A percentile compares a stretch with the other conserved stretches of the same genome.
phyloP scores from a whole-genome alignment of 1,140 invertebrate genomes.

The Daktulosphaira vitifoliae region DNA sequence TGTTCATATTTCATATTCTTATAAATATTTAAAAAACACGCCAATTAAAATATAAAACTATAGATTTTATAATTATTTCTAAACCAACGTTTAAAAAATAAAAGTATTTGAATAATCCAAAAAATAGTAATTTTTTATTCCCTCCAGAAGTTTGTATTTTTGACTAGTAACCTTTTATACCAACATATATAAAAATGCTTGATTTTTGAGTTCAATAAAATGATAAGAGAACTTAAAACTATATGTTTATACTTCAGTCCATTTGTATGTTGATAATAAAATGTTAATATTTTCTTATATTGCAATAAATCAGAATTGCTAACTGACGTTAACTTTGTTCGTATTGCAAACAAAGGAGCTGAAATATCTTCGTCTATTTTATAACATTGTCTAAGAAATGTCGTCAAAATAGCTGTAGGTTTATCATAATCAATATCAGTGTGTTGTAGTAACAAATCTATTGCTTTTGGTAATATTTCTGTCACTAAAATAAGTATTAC shows the following conservation, averaged over 20 bases:
- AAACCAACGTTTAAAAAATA: no score
- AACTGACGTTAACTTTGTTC: background rate
- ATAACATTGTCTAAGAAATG: background rate
- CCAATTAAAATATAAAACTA: no score
- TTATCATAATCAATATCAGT: background rate
- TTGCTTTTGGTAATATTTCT: background rate
- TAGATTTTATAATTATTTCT: no score
- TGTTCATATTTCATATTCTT: no score
- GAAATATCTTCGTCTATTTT: background rate
- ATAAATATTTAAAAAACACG: no score
- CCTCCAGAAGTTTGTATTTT: no score
- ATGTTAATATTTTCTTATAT: background rate
- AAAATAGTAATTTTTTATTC: no score
- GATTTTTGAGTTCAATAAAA: no score
- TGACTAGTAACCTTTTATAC: no score
- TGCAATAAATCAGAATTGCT: background rate
- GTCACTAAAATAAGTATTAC: constrained; percentile 25
- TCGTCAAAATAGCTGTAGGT: background rate
- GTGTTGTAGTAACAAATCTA: background rate
- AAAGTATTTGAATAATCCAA: no score
- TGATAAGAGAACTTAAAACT: no score
- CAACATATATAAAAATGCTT: no score
- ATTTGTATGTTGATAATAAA: background rate
- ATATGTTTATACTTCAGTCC: constrained; percentile 24
- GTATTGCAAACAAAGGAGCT: background rate